Percentiles rank a stretch among this genome's conserved stretches.
Evolutionary conservation across 1,140 invertebrate species (phyloP).

Genomic region (Ceratoteleas bidentatus): DNA sequence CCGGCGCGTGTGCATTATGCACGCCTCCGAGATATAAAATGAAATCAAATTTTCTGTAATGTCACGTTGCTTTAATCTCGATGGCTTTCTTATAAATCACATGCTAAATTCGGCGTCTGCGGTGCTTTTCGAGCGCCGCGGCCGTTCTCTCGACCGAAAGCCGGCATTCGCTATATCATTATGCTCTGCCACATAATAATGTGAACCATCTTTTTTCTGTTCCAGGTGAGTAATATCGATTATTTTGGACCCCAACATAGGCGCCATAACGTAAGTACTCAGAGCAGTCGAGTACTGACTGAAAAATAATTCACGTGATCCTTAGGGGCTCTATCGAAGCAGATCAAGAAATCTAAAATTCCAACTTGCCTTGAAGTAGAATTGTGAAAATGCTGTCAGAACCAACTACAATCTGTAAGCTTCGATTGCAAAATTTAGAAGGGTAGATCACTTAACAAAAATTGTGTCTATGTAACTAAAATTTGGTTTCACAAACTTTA

Average conservation of each 20-base stretch:
- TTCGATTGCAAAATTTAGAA: too few relatives aligned
- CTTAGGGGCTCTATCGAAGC: too few relatives aligned
- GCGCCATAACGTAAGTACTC: slow-evolving; percentile 3
- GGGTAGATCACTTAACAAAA: too few relatives aligned
- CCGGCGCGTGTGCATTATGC: slow-evolving; percentile 17
- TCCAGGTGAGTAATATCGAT: slow-evolving; percentile 10
- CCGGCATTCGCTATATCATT: slow-evolving; percentile 12
- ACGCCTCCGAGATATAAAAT: slow-evolving; percentile 24
- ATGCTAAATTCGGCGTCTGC: slow-evolving; percentile 28
- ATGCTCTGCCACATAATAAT: slow-evolving; percentile 16
- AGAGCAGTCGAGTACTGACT: background rate
- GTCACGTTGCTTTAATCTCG: slow-evolving; percentile 50
- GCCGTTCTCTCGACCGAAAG: slow-evolving; percentile 11
- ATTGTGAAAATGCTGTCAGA: too few relatives aligned
- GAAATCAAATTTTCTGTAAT: slow-evolving; percentile 48
- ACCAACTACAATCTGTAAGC: too few relatives aligned
- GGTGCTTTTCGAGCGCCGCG: slow-evolving; percentile 10
- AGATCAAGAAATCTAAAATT: too few relatives aligned
- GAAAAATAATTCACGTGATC: too few relatives aligned
- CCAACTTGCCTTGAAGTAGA: too few relatives aligned
- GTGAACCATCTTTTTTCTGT: slow-evolving; percentile 13
- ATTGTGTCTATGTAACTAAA: too few relatives aligned
- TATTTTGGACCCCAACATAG: background rate
- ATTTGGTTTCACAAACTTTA: too few relatives aligned
- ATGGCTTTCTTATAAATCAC: slow-evolving; percentile 29